phyloP scores from a whole-genome alignment of 2,888 invertebrate genomes.

The Orchesella flavescens region DNA sequence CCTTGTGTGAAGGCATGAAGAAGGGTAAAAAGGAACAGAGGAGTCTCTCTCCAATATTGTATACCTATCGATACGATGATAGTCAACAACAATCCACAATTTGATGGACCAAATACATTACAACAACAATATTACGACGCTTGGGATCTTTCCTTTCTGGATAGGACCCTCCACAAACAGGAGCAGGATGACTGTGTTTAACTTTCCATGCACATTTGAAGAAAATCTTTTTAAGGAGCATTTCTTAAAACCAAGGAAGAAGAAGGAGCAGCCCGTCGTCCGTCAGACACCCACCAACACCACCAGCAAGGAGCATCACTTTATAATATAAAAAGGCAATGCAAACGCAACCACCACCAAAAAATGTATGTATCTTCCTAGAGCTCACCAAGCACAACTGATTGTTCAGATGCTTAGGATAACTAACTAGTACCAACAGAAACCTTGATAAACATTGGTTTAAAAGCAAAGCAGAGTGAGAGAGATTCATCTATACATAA shows the following conservation, averaged over 20 bases:
- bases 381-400: slow-evolving; percentile 32
- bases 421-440: slow-evolving; percentile 25
- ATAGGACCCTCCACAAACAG: slow-evolving; percentile 52
- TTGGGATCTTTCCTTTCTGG: slow-evolving; percentile 44
- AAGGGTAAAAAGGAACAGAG: slow-evolving; percentile 10
- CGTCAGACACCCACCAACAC: slow-evolving; percentile 43
- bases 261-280: slow-evolving; percentile 11
- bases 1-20: slow-evolving; percentile 20
- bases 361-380: slow-evolving; percentile 8
- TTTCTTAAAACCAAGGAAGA: slow-evolving; percentile 6
- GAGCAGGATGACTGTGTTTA: slow-evolving; percentile 4
- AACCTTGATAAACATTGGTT: slow-evolving; percentile 26
- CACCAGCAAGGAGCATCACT: slow-evolving; percentile 1
- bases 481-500: not conserved
- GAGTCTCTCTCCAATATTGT: slow-evolving; percentile 23
- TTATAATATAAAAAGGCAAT: not conserved
- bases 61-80: slow-evolving; percentile 27
- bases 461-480: not conserved
- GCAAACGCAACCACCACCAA: slow-evolving; percentile 1
- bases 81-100: slow-evolving; percentile 10
- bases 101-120: slow-evolving; percentile 6
- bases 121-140: slow-evolving; percentile 21
- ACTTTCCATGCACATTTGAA: not conserved
- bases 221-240: slow-evolving; percentile 5
- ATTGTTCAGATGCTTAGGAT: slow-evolving; percentile 25